Evolutionary conservation across 2,113 vertebrate species (phyloP), one percentile per base, ranked within the genome.

Genomic region (Rana temporaria): DNA sequence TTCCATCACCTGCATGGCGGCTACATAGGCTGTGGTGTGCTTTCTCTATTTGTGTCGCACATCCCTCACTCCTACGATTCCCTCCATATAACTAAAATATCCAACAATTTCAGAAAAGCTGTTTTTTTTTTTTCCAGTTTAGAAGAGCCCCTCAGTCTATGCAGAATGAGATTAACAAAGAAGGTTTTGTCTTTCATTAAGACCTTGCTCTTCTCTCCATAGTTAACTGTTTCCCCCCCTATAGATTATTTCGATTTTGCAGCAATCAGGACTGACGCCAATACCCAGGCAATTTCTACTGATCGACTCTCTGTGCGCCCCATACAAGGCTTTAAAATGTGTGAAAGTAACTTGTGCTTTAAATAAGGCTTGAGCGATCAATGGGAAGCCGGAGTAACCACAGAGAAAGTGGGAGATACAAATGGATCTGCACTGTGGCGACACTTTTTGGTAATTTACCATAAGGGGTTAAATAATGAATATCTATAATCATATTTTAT

Each of bases 291-390:
- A 89, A 90, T 90, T 90, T 88, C 89, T 89, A 87, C 88, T 81
- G 85, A 90, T 90, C 89, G 89, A 90, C 89, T 90, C 86, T 86
- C 88, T 87, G n/a, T n/a, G 87, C 87, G 88, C 89, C 89, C 88
- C 89, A 90, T 89, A 90, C 89, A 88, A 90, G 89, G 89, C 85
- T 89, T 89, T 90, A 90, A 90, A 90, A 90, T 90, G 88, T 88
- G 89, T 89, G 89, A 90, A 90, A 90, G 87, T 88, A 86, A 90
- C 89, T 89, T 89, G 89, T 88, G 88, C 89, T 89, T 90, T 90
- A 90, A 90, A 90, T 90, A 90, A 90, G 88, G 90, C 89, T 90
- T 89, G 85, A 70, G 59, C 86, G 87, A 90, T 90, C 88, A 84
- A 90, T 90, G 78, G 38, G 52, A 18, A 64, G 64, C 48, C 11